These are phyloP conservation scores for Montifringilla adamsi DNA, from an alignment of 2,113 vertebrate genomes.

Conservation along the genomic window DNA sequence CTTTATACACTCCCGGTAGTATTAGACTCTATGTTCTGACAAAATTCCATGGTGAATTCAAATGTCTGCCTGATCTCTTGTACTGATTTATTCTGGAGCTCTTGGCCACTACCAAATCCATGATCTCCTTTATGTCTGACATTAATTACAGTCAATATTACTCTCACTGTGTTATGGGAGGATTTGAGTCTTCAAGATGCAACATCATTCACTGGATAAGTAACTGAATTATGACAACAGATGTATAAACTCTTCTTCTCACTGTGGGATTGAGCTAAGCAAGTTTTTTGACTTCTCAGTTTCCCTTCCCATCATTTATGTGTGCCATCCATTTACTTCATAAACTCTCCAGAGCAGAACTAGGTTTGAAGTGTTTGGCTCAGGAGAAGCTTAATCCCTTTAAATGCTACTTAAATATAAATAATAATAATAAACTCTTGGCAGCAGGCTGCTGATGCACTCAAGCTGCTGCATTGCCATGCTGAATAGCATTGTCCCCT, in stretches of 20 bases:
- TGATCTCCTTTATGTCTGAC: background rate
- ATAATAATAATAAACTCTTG: background rate
- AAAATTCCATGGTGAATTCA: background rate
- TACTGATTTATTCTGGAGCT: background rate
- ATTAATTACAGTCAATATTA: background rate
- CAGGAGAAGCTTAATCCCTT: background rate
- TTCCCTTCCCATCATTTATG: background rate
- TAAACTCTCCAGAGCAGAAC: background rate
- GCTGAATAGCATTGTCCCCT: background rate
- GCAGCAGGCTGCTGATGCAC: background rate
- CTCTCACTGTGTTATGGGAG: background rate
- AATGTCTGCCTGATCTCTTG: background rate
- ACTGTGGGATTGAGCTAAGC: background rate
- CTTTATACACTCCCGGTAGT: background rate
- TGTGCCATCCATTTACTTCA: background rate
- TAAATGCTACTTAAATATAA: background rate
- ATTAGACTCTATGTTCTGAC: background rate
- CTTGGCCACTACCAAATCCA: background rate
- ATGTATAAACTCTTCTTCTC: background rate
- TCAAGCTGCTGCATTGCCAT: background rate
- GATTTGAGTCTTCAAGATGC: background rate
- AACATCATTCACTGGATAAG: background rate
- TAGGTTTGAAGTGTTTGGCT: background rate
- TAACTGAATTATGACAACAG: background rate
- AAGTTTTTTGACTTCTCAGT: background rate